Evolutionary conservation across 2,113 vertebrate species (phyloP).

Genomic region (Mesitornis unicolor): DNA sequence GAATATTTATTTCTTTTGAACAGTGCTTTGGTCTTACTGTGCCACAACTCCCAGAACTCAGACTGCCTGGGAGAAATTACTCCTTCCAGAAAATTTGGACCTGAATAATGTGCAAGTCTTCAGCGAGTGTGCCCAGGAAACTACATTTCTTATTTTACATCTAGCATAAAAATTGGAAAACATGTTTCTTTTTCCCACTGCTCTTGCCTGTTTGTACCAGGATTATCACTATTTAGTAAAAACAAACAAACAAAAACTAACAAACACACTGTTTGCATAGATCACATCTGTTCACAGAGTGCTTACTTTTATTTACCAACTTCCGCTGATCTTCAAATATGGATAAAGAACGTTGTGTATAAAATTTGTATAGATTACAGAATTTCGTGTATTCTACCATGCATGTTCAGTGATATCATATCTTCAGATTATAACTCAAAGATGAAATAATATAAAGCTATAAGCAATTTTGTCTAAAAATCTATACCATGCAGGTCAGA

Average conservation of each 20-base stretch:
- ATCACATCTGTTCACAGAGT: not conserved
- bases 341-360: not conserved
- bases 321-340: not conserved
- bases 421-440: not conserved
- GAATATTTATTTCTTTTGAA: not conserved
- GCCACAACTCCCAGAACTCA: not conserved
- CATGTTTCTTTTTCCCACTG: not conserved
- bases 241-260: too few relatives aligned
- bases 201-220: not conserved
- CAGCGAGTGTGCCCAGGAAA: not conserved
- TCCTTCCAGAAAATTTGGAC: not conserved
- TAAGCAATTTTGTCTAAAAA: not conserved
- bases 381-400: not conserved
- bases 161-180: not conserved
- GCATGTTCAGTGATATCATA: not conserved
- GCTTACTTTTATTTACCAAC: not conserved
- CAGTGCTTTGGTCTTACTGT: not conserved
- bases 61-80: not conserved
- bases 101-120: not conserved
- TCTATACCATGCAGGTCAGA: not conserved
- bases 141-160: not conserved
- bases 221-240: not conserved
- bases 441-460: not conserved
- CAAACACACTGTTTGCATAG: not conserved
- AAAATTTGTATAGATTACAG: not conserved